Evolutionary conservation across 2,797 vertebrate genomes (phyloP).

Genomic region (Valencia hispanica): DNA sequence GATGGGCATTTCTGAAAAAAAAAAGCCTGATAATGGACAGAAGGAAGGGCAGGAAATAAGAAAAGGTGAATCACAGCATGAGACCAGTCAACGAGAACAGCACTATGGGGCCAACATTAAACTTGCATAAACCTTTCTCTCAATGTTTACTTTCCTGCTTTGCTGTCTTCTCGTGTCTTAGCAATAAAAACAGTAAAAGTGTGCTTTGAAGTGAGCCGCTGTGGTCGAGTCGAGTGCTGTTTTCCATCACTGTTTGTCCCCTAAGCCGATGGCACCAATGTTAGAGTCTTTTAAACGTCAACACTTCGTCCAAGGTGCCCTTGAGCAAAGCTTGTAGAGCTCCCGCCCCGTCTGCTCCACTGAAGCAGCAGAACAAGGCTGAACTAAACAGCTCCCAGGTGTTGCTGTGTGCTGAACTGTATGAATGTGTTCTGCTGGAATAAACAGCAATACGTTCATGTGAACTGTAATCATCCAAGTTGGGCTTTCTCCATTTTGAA

Average conservation of each 20-base stretch:
- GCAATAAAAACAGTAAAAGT: slow-evolving; percentile 39
- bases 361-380: slow-evolving; percentile 21
- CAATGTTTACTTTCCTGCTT: slow-evolving; percentile 43
- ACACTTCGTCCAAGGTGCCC: slow-evolving; percentile 2
- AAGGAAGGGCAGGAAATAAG: background rate
- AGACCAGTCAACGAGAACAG: slow-evolving; percentile 4
- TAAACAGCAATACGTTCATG: background rate
- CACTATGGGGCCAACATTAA: slow-evolving; percentile 39
- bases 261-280: background rate
- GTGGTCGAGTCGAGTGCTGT: slow-evolving; percentile 27
- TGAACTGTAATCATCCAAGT: background rate
- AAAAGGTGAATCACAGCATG: slow-evolving; percentile 35
- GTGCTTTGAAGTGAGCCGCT: slow-evolving; percentile 14
- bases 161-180: slow-evolving; percentile 33
- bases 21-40: background rate
- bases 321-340: slow-evolving; percentile 33
- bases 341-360: slow-evolving; percentile 7
- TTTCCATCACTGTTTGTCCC: slow-evolving; percentile 15
- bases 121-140: slow-evolving; percentile 44
- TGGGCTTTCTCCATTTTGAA: background rate
- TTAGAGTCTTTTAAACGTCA: slow-evolving; percentile 18
- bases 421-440: slow-evolving; percentile 15
- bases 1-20: background rate
- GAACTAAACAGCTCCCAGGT: slow-evolving; percentile 8
- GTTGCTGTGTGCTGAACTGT: slow-evolving; percentile 1